phyloP scores from a whole-genome alignment of 2,113 vertebrate genomes.

The Pelodiscus sinensis region DNA sequence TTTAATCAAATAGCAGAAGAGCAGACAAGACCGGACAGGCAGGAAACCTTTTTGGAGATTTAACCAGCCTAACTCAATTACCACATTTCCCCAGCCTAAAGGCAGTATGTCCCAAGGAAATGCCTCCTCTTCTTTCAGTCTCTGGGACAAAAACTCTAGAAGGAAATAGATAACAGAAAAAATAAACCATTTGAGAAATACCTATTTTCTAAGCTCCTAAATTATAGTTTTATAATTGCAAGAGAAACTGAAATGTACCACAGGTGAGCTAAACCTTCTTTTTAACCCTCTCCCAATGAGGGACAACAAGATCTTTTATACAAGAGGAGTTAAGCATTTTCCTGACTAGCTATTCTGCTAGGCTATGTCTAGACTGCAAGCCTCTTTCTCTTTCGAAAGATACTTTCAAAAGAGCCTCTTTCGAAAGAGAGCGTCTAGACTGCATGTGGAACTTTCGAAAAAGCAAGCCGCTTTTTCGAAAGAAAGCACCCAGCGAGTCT shows the following conservation, averaged over 20 bases:
- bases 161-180: not conserved
- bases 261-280: not conserved
- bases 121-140: not conserved
- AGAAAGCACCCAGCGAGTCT: no score
- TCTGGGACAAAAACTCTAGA: not conserved
- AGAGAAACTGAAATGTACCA: not conserved
- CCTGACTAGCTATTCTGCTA: not conserved
- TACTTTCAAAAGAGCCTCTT: no score
- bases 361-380: no score
- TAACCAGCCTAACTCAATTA: not conserved
- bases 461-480: no score
- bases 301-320: not conserved
- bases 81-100: not conserved
- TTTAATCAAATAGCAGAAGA: not conserved
- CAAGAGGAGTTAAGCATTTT: not conserved
- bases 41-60: not conserved
- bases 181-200: not conserved
- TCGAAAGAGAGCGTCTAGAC: no score
- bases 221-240: not conserved
- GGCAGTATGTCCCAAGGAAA: not conserved
- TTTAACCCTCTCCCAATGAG: not conserved
- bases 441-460: no score
- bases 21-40: not conserved
- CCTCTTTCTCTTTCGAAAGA: no score
- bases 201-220: not conserved